Conservation (phyloP, 2,113 vertebrate genomes). For the Grus americana region DNA sequence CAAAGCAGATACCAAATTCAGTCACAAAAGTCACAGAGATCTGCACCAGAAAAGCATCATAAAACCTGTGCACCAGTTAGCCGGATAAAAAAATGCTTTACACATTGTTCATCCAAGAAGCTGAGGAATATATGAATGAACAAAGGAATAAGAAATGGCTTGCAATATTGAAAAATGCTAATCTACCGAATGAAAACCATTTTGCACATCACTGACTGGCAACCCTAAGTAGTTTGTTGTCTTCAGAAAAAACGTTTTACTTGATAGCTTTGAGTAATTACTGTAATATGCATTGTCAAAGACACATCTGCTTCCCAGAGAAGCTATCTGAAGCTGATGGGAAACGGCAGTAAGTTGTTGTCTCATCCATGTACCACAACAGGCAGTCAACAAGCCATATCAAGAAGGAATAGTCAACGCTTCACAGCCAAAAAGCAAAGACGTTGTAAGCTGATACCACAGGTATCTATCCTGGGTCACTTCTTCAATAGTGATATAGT, state of each 20-base stretch:
- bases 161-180: neutral
- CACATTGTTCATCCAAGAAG: fast-evolving
- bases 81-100: neutral
- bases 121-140: fast-evolving
- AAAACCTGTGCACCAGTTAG: neutral
- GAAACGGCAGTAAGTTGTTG: neutral
- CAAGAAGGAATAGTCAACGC: neutral
- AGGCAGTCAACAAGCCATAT: neutral
- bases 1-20: neutral
- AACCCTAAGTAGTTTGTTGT: neutral
- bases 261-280: neutral
- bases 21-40: neutral
- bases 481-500: neutral
- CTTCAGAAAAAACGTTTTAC: neutral
- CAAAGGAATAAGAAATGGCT: neutral
- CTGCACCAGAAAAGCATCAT: neutral
- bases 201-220: neutral
- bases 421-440: neutral
- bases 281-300: neutral
- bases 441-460: neutral
- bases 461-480: neutral
- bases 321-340: neutral
- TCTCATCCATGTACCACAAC: neutral
- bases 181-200: neutral
- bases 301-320: neutral